Base-by-base conservation (phyloP, 2,113 vertebrate species). In the Bos javanicus region DNA sequence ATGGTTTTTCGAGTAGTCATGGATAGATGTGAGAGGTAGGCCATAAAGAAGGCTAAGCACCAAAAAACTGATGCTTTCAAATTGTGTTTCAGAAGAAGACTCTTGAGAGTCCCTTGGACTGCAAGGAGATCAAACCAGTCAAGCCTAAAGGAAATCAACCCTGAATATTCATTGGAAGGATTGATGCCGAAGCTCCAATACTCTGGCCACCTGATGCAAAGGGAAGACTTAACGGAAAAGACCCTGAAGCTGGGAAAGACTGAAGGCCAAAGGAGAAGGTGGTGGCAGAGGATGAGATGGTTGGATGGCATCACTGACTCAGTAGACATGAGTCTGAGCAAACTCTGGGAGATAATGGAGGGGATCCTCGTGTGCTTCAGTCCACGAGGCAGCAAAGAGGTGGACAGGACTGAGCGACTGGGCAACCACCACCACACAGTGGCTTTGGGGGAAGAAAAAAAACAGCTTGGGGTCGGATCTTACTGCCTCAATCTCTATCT, bases 391-490 rank as follows among this genome's bases (percentile, higher is more conserved):
- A 0, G 0, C 67, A 25, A 74, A 74, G 39, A 43, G 39, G 0
- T 26, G 12, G 23, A 26, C 36, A 43, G 11, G 71, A 43, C 23
- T 39, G 5, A 43, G 23, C 0, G 3, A 26, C 3, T 23, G n/a
- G 43, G 25, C 23, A 15, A 2, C 60, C 26, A 14, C 23, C 26
- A 0, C 21, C 23, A 10, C n/a, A 71, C 39, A 76, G 8, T 17
- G 43, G 8, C 30, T 83, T 93, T 48, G 2, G 17, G 7, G 6
- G 21, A 74, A 74, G 67, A 3, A 56, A 46, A 67, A 17, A n/a
- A 46, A 85, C 21, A 95, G 16, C 52, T 94, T 89, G 87, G 46
- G 62, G 50, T 97, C 97, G 87, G 82, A 95, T 92, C 86, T 97
- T 57, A 93, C 5, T 71, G 28, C 7, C 13, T 97, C 43, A n/a